Percentiles rank a stretch among this genome's conserved stretches.
These are phyloP conservation scores for Trachymyrmex cornetzi DNA, from an alignment of 1,140 invertebrate genomes.

Conservation along the genomic window DNA sequence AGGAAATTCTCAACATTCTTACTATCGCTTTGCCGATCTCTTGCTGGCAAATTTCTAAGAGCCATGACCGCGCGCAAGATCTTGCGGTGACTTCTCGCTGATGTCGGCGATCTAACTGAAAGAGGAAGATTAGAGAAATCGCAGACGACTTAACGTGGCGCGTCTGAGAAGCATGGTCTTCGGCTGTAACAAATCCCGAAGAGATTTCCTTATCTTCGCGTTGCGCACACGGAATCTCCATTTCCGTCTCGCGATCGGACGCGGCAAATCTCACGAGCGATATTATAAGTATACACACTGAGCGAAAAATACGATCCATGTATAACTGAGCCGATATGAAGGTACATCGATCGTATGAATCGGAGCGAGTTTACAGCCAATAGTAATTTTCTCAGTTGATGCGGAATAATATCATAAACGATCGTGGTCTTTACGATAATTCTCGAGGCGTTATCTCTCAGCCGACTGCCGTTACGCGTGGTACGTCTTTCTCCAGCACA, in stretches of 20 bases:
- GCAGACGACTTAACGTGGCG: constrained; percentile 26
- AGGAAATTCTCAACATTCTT: constrained; percentile 47
- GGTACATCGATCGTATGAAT: constrained; percentile 55
- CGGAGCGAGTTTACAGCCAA: constrained; percentile 69
- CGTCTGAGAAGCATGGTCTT: constrained; percentile 25
- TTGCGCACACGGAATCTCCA: constrained; percentile 23
- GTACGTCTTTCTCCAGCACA: constrained; percentile 18
- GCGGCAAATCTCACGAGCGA: constrained; percentile 4
- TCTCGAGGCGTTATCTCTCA: constrained; percentile 49
- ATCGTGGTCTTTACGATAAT: constrained; percentile 71
- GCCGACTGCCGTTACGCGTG: constrained; percentile 26
- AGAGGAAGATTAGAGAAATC: constrained; percentile 59
- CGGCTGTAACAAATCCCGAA: constrained; percentile 49
- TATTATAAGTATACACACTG: not conserved
- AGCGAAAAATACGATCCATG: not conserved
- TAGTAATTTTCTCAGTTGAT: constrained; percentile 70
- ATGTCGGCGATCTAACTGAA: constrained; percentile 57
- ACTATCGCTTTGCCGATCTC: constrained; percentile 33
- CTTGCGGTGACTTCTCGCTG: constrained; percentile 45
- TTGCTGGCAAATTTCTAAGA: constrained; percentile 64
- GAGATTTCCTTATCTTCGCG: constrained; percentile 43
- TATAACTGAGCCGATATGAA: constrained; percentile 25
- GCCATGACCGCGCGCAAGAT: constrained; percentile 50
- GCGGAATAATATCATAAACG: constrained; percentile 76
- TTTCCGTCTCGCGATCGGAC: constrained; percentile 43